phyloP scores from a whole-genome alignment of 2,888 invertebrate genomes.

The Acanthosepion lycidas region DNA sequence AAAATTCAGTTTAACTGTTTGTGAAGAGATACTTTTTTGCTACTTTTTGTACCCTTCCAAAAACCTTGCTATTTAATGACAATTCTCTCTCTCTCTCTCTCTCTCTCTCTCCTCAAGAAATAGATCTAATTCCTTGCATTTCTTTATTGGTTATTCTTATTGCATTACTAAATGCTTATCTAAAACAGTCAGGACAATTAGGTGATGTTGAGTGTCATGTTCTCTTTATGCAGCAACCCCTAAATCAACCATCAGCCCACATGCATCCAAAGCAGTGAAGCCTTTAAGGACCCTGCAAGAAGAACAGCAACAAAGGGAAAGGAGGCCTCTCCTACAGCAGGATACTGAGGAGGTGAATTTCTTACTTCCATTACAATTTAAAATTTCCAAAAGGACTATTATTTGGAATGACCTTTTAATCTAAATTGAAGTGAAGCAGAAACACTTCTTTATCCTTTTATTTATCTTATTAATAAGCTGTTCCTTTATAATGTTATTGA shows the following conservation, averaged over 20 bases:
- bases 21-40: too few relatives aligned
- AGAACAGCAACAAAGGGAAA: conserved; percentile 78
- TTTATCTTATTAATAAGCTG: neutral
- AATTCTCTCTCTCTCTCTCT: too few relatives aligned
- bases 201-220: conserved; percentile 16
- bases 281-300: conserved; percentile 95
- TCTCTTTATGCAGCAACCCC: conserved; percentile 75
- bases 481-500: too few relatives aligned
- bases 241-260: conserved; percentile 80
- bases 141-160: neutral
- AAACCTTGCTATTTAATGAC: too few relatives aligned
- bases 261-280: conserved; percentile 86
- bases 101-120: too few relatives aligned
- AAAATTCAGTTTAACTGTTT: too few relatives aligned
- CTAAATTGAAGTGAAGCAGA: neutral
- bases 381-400: too few relatives aligned
- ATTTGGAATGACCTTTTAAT: too few relatives aligned
- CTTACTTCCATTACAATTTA: neutral
- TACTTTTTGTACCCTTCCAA: too few relatives aligned
- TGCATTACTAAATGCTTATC: neutral
- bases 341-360: conserved; percentile 62
- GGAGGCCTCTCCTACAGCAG: conserved; percentile 64
- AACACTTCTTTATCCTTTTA: neutral
- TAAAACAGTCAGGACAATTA: conserved; percentile 10
- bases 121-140: neutral